Base-by-base conservation (phyloP, 2,797 vertebrate species). In the Peromyscus attwateri region DNA sequence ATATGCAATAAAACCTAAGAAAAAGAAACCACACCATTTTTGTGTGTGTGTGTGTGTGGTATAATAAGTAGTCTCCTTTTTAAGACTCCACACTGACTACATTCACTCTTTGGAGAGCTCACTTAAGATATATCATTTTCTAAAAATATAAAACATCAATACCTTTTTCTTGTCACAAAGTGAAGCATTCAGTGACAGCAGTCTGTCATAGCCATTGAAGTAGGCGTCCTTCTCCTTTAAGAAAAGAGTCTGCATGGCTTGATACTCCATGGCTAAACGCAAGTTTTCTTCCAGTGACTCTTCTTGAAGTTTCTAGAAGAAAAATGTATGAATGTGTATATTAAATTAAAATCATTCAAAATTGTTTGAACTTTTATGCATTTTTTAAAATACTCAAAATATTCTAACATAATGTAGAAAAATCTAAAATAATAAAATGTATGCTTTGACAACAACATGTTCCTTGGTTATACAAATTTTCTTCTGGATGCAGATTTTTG, bases 151-250 rank as follows among this genome's bases (percentile, higher is more conserved):
- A 23, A 52, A 70, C 87, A 90, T 46, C n/a, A 62, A 88, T 99
- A 99, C 99, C 99, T 99, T 98, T 70, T 98, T 98, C 96, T 98
- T 98, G 95, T 98, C 98, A 96, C 97, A 96, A 93, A 99, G 12
- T 10, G 96, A 97, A 94, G 87, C 66, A 92, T 98, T 98, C 29
- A 97, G 81, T 1, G 88, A 97, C 94, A 99, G 98, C 96, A 95
- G 98, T 95, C 97, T 89, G n/a, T 98, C 97, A 92, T 97, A 98
- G 43, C 95, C 87, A 84, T 96, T 95, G 90, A 97, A 97, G 21
- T 98, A 98, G 34, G 98, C 97, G 68, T 97, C 96, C 97, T 98
- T 99, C 98, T 97, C 98, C 37, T 95, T 95, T 97, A 98, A 97
- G 66, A 98, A 98, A 40, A 60, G 92, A 68, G 91, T 98, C 98